Conservation (phyloP, 2,113 vertebrate species). For the Callospermophilus lateralis region DNA sequence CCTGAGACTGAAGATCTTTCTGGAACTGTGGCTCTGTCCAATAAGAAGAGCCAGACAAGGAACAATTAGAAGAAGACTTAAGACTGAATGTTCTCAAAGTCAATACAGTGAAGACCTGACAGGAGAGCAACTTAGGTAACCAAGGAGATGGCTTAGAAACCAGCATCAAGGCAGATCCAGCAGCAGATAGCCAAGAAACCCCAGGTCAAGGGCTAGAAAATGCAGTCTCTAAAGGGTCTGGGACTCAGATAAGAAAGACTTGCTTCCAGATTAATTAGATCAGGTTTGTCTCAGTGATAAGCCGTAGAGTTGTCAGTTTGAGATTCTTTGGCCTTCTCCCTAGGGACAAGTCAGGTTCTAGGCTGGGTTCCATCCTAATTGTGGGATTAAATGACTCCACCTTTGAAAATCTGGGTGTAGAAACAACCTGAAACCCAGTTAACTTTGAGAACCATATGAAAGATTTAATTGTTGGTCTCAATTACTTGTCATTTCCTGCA, state of each 20-base stretch:
- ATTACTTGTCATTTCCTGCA: not conserved
- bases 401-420: not conserved
- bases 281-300: not conserved
- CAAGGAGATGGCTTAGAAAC: not conserved
- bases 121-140: not conserved
- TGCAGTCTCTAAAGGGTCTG: not conserved
- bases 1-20: not conserved
- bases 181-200: not conserved
- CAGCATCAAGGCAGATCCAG: not conserved
- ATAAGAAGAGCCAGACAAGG: not conserved
- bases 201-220: not conserved
- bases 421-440: not conserved
- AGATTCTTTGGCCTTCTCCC: not conserved
- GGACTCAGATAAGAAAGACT: not conserved
- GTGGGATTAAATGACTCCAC: constrained; percentile 1
- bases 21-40: not conserved
- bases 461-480: not conserved
- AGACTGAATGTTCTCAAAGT: constrained; percentile 30
- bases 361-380: not conserved
- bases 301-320: not conserved
- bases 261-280: not conserved
- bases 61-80: not conserved
- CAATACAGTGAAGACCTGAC: not conserved
- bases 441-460: not conserved
- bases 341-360: not conserved